Base-by-base conservation (phyloP, 2,888 invertebrate genomes). In the Pandemis corylana region DNA sequence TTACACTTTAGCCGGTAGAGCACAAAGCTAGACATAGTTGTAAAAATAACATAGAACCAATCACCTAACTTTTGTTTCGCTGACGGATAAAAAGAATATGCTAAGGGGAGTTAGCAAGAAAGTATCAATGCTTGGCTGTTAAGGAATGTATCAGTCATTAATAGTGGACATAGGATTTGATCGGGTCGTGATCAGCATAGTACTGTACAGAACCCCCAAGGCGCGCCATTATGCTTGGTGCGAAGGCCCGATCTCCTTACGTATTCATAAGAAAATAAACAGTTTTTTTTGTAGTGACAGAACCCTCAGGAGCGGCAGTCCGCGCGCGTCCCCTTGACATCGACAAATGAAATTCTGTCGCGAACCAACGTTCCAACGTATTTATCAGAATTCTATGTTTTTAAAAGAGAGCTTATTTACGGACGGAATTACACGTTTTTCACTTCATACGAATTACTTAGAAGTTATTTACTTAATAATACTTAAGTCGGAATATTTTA, bases 261-360 rank as follows among this genome's bases (percentile, higher is more conserved):
- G 59, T 59, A 59, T 59, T 59, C 59, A 49, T 53, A 68, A 73
- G 42, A 64, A 51, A 20, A 9, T 28, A 51, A 65, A 65, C 69
- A 56, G 64, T 53, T 64, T 65, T 20, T 36, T 68, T 68, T 69
- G 62, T 66, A 9, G 61, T n/a, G 9, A 42, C 56, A 46, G 64
- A 69, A 59, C 73, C 51, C 69, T 49, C 68, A 53, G 44, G 20
- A 64, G 61, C 62, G 15, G 49, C 49, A 67, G 61, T 51, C 67
- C 69, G 15, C 64, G 15, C 64, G 53, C 66, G 66, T 51, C 66
- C 74, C 61, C 49, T 12, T 70, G 74, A 75, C 74, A 53, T 66
- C 74, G 74, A 75, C 70, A 75, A 75, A 75, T 75, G 74, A 70
- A 74, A 75, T 62, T 65, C 70, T 66, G 74, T 70, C 70, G 66